Evolutionary conservation across 1,140 invertebrate species (phyloP).

Genomic region (Euura lappo): DNA sequence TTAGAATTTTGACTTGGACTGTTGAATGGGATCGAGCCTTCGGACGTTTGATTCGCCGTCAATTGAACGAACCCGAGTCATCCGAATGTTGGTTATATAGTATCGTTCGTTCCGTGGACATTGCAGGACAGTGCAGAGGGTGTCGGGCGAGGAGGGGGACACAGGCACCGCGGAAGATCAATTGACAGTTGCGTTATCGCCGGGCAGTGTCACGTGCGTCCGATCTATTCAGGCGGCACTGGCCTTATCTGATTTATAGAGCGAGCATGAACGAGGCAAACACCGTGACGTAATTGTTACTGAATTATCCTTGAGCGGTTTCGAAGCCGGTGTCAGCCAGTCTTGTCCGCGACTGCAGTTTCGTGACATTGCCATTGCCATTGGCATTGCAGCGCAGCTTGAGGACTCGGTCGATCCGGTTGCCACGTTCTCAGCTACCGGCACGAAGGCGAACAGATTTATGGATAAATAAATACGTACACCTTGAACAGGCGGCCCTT

Average conservation of each 20-base stretch:
- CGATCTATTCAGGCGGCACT: too few relatives aligned
- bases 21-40: too few relatives aligned
- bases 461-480: slow-evolving; percentile 5
- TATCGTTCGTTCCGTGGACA: background rate
- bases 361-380: background rate
- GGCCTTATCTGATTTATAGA: too few relatives aligned
- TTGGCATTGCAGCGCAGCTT: background rate
- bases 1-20: too few relatives aligned
- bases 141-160: too few relatives aligned
- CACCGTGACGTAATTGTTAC: background rate
- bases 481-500: background rate
- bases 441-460: slow-evolving; percentile 2
- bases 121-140: too few relatives aligned
- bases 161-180: background rate
- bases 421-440: background rate
- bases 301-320: background rate
- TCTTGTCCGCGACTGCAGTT: background rate
- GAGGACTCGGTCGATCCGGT: background rate
- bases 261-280: background rate
- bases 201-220: too few relatives aligned
- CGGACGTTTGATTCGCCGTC: too few relatives aligned
- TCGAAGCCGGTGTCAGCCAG: background rate
- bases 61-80: too few relatives aligned
- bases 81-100: background rate
- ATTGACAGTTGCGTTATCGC: too few relatives aligned